Percentiles rank a stretch among this genome's conserved stretches.
Conservation (phyloP, 2,888 invertebrate species). For the Agrotis exclamationis region DNA sequence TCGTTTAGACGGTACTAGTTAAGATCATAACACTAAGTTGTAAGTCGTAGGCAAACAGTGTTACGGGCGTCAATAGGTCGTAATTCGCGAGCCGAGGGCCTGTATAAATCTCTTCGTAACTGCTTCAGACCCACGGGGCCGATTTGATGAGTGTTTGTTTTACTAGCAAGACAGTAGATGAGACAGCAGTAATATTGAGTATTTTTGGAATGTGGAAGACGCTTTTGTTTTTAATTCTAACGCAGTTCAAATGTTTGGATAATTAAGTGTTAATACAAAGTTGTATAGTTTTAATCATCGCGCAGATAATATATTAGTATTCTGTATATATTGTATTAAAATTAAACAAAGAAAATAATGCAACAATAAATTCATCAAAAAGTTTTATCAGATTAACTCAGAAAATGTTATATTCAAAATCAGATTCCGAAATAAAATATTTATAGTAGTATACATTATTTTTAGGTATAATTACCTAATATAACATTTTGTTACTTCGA, state of each 20-base stretch:
- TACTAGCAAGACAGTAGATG: conserved; percentile 32
- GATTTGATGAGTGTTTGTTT: conserved; percentile 56
- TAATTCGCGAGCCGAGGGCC: conserved; percentile 63
- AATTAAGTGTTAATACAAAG: not conserved
- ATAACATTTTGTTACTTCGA: conserved; percentile 26
- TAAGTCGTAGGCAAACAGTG: conserved; percentile 56
- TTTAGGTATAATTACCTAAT: conserved; percentile 3
- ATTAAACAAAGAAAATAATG: not conserved
- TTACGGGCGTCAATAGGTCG: conserved; percentile 65
- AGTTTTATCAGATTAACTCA: not conserved
- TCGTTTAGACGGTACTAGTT: conserved; percentile 21
- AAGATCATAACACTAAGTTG: conserved; percentile 42
- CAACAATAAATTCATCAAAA: not conserved
- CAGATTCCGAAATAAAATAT: conserved; percentile 25
- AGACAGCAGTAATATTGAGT: conserved; percentile 8
- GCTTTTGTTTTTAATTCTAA: not conserved
- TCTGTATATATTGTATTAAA: not conserved
- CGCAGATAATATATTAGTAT: not conserved
- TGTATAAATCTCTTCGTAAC: conserved; percentile 70
- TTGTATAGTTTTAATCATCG: not conserved
- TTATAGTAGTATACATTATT: conserved; percentile 13
- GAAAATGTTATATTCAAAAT: conserved; percentile 12
- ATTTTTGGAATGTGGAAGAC: not conserved
- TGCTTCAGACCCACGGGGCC: conserved; percentile 60
- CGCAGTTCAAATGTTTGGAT: not conserved